Evolutionary conservation across 2,888 invertebrate genomes (phyloP), one percentile per base, ranked within the genome.

Genomic region (Pachliopta kotzebuea): DNA sequence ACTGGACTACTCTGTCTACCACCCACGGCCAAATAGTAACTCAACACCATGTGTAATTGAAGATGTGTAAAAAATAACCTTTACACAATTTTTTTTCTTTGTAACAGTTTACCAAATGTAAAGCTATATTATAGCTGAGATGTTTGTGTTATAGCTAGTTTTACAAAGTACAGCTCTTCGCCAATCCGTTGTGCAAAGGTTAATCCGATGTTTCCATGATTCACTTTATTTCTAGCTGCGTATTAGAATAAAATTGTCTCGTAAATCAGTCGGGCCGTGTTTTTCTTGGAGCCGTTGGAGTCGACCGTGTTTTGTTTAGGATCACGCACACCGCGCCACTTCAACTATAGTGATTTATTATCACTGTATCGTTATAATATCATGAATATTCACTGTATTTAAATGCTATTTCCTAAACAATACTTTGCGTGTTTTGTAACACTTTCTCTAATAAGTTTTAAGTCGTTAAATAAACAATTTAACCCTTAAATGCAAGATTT

Each of bases 221-320:
- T 83, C 84, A 86, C 84, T 88, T 88, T 88, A 89, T 86, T 85
- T 84, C 79, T 80, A 82, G 84, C 85, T 80, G 83, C 85, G 87
- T 86, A 86, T 85, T 88, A 78, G 84, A 84, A 87, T 88, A 83
- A 86, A 88, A 85, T 87, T 84, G 87, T 87, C 83, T 85, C 86
- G 86, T 91, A 90, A 91, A 90, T 90, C 90, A 88, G 89, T 84
- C 87, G 81, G 77, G 74, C 79, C 72, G 80, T 91, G 89, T 91
- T 90, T 89, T 89, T 90, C 90, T 90, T 90, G 90, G 90, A 85
- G 83, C 83, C 76, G 77, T 74, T 76, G 74, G 74, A 71, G 76
- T 70, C 77, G 69, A 74, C 79, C 74, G 75, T 91, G 88, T 91
- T 91, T 90, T 90, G 90, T 89, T 89, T 87, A 87, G 85, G 79